Conservation (phyloP, 2,797 vertebrate species). For the Eulemur albifrons region DNA sequence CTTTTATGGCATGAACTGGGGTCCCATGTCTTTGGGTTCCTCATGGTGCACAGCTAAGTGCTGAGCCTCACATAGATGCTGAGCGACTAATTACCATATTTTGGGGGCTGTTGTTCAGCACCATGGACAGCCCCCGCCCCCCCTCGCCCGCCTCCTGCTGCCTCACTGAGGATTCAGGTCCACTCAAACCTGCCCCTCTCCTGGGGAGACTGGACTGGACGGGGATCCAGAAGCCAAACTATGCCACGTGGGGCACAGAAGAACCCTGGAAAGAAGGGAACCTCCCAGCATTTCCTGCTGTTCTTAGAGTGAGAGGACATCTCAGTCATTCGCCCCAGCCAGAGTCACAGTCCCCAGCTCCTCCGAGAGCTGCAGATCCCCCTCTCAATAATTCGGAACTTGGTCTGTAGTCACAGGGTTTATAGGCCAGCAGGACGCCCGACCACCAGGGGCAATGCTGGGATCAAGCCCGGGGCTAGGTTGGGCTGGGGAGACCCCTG, state of each 20-base stretch:
- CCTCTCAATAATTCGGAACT: background rate
- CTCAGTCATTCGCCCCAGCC: background rate
- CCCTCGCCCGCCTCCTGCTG: background rate
- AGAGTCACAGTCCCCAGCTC: background rate
- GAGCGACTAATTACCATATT: background rate
- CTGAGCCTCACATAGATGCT: background rate
- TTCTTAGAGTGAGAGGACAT: background rate
- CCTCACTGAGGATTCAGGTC: background rate
- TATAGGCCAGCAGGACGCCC: background rate
- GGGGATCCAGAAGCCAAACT: background rate
- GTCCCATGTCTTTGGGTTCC: background rate
- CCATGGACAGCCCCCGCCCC: constrained; percentile 52
- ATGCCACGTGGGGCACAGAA: background rate
- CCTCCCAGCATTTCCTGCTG: background rate
- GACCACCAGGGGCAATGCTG: background rate
- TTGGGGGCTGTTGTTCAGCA: constrained; percentile 32
- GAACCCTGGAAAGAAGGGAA: background rate
- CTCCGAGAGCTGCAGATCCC: background rate
- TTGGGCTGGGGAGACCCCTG: background rate
- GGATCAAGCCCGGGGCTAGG: background rate
- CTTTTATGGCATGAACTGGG: background rate
- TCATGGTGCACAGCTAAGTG: background rate
- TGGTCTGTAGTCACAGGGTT: background rate
- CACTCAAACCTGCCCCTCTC: background rate
- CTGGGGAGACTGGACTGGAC: background rate